phyloP scores from a whole-genome alignment of 2,888 invertebrate species.

The Microctonus hyperodae region DNA sequence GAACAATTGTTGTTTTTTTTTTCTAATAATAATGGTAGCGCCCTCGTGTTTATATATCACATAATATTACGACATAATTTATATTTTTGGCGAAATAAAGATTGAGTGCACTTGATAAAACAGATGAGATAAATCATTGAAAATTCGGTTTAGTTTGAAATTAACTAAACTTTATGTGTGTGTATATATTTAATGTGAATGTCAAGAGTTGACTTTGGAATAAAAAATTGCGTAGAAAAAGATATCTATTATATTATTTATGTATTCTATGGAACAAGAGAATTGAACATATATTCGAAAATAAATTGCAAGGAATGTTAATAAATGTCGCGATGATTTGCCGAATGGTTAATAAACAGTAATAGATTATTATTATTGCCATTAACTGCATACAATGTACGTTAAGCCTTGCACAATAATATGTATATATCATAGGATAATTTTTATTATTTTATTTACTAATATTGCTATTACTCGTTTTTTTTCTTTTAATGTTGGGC shows the following conservation, averaged over 20 bases:
- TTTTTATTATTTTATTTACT: slow-evolving; percentile 45
- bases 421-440: slow-evolving; percentile 31
- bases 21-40: slow-evolving; percentile 4
- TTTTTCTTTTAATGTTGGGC: slow-evolving; percentile 20
- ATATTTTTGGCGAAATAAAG: slow-evolving; percentile 2
- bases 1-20: not conserved
- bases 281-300: not conserved
- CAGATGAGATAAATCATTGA: not conserved
- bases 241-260: not conserved
- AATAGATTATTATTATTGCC: slow-evolving; percentile 34
- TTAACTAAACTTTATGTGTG: not conserved
- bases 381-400: slow-evolving; percentile 34
- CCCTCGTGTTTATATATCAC: not conserved
- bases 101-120: not conserved
- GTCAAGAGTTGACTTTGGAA: slow-evolving; percentile 2
- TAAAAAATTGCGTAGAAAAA: slow-evolving; percentile 1
- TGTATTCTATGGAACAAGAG: not conserved
- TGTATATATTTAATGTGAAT: not conserved
- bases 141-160: not conserved
- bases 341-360: slow-evolving; percentile 30
- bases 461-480: slow-evolving; percentile 57
- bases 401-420: slow-evolving; percentile 31
- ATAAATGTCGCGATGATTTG: slow-evolving; percentile 15
- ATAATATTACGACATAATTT: not conserved
- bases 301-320: slow-evolving; percentile 24